phyloP scores from a whole-genome alignment of 2,888 invertebrate genomes.

The Amphipyra berbera region DNA sequence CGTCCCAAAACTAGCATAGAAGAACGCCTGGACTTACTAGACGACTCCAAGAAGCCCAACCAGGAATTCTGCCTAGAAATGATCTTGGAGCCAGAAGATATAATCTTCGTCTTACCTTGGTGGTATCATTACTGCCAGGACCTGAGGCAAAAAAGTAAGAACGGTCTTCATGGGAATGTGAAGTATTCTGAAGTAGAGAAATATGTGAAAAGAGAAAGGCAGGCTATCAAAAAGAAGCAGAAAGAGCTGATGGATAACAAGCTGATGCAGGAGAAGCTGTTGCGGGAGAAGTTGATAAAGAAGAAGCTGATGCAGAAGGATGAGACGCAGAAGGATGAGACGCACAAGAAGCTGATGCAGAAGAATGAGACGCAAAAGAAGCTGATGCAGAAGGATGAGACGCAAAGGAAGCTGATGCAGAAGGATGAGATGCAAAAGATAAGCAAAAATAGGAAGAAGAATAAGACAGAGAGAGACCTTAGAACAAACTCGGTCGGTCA shows the following conservation, averaged over 20 bases:
- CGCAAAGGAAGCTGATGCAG: too few relatives aligned
- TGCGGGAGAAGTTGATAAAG: too few relatives aligned
- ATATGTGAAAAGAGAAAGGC: constrained; percentile 53
- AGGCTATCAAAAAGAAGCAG: constrained; percentile 47
- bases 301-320: not conserved
- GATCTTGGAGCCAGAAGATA: constrained; percentile 49
- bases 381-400: too few relatives aligned
- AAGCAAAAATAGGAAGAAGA: too few relatives aligned
- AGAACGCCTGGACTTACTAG: not conserved
- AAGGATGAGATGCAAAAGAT: too few relatives aligned
- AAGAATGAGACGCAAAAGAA: too few relatives aligned
- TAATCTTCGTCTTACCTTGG: constrained; percentile 70
- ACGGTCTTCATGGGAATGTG: not conserved
- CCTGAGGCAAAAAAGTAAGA: constrained; percentile 52
- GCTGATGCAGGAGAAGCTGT: too few relatives aligned
- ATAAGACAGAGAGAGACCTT: too few relatives aligned
- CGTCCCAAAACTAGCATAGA: not conserved
- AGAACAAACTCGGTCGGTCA: too few relatives aligned
- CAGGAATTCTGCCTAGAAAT: constrained; percentile 66
- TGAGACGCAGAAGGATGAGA: too few relatives aligned
- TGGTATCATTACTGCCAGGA: constrained; percentile 73
- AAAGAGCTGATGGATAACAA: too few relatives aligned
- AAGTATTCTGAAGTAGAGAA: not conserved
- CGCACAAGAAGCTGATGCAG: too few relatives aligned
- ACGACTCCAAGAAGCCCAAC: constrained; percentile 59